Percentiles rank a stretch among this genome's conserved stretches.
phyloP scores from a whole-genome alignment of 2,113 vertebrate species.

The Lampris megalopsis region DNA sequence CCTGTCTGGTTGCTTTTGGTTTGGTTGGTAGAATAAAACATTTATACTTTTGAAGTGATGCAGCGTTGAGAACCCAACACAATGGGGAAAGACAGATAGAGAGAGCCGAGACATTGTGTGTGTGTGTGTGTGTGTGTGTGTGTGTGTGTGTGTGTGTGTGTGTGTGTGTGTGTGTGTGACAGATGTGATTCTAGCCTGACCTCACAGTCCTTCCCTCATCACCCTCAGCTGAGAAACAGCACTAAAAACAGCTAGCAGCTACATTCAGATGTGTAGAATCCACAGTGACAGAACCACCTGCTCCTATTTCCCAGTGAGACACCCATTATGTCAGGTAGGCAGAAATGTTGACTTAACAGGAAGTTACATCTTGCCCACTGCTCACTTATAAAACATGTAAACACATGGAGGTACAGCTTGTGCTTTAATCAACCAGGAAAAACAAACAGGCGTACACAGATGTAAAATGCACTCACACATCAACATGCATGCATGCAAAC shows the following conservation, averaged over 20 bases:
- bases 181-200: conserved; percentile 42
- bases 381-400: conserved; percentile 26
- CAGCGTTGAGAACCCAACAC: not conserved
- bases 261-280: not conserved
- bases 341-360: conserved; percentile 35
- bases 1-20: not conserved
- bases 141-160: no score
- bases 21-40: conserved; percentile 41
- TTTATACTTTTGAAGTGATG: conserved; percentile 32
- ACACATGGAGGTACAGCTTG: conserved; percentile 19
- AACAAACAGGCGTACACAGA: conserved; percentile 13
- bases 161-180: conserved; percentile 28
- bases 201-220: conserved; percentile 13
- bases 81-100: not conserved
- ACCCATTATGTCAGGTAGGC: conserved; percentile 29
- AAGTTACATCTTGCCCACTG: conserved; percentile 25
- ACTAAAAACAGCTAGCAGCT: not conserved
- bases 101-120: not conserved
- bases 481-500: not conserved
- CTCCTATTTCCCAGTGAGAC: conserved; percentile 24
- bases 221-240: conserved; percentile 1
- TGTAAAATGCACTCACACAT: conserved; percentile 8
- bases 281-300: conserved; percentile 32
- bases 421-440: conserved; percentile 29
- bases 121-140: no score